Evolutionary conservation across 2,797 vertebrate species (phyloP), one percentile per base, ranked within the genome.

Genomic region (Gymnoscopelus braueri): DNA sequence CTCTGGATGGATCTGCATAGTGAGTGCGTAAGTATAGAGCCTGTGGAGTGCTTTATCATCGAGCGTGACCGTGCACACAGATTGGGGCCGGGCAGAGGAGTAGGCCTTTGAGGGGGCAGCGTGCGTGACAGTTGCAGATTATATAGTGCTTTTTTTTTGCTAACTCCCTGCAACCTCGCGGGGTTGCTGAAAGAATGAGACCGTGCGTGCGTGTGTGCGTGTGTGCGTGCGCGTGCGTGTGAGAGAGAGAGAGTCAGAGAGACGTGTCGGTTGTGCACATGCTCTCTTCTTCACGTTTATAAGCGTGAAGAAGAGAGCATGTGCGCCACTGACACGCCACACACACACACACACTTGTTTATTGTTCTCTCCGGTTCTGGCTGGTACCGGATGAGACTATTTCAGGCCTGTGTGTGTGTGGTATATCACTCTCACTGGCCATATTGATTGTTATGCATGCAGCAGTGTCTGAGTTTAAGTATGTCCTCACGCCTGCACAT

Each of bases 321-420:
- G 70, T 79, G 78, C 66, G 60, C 75, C 78, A 86, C 71, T 26
- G 44, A 84, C 71, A 29, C 26, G 26, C 2, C 26, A 29, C 26
- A 29, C 26, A 29, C 26, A 26, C n/a, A n/a, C 26, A 29, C 26
- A 29, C 26, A 29, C 26, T 29, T 3, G 73, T 54, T 79, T 77
- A 78, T 78, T 81, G 79, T 88, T 89, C 84, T 78, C 67, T 79
- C 49, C 35, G 7, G 10, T 78, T 82, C 88, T 77, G 66, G 81
- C 79, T 78, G 66, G 71, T 82, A 80, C 84, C 64, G 64, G 82
- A 77, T 77, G 74, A 83, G 71, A 67, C 81, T 88, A 83, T 89
- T 85, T 85, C 65, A 75, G 63, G 72, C 63, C 10, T 44, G 39
- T 44, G 39, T 44, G 39, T 44, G n/a, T 51, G 49, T 51, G 52